Percentiles rank a stretch among this genome's conserved stretches.
These are phyloP conservation scores for Stenichneumon culpator DNA, from an alignment of 2,888 invertebrate genomes.

Conservation along the genomic window DNA sequence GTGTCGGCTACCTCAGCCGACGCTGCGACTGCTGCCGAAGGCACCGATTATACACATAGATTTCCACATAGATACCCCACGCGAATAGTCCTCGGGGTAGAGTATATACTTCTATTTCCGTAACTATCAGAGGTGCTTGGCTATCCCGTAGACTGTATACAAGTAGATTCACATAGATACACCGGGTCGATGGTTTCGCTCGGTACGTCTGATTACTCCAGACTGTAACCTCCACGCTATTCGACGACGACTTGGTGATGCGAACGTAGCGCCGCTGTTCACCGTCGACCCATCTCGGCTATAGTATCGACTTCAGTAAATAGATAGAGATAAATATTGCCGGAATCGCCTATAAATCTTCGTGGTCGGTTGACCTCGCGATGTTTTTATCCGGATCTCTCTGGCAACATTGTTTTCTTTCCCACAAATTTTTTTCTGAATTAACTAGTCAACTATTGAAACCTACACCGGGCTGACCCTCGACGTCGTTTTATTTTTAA, in stretches of 20 bases:
- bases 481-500: too few relatives aligned
- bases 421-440: neutral
- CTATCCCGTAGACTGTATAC: constrained; percentile 10
- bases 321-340: constrained; percentile 15
- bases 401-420: neutral
- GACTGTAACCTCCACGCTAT: constrained; percentile 58
- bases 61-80: constrained; percentile 61
- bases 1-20: constrained; percentile 51
- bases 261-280: constrained; percentile 25
- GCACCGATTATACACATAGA: constrained; percentile 59
- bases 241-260: constrained; percentile 48
- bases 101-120: constrained; percentile 27
- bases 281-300: neutral
- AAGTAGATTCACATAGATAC: constrained; percentile 6
- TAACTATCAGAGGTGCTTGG: constrained; percentile 32
- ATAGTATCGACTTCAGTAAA: neutral
- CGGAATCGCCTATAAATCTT: neutral
- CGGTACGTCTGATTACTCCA: constrained; percentile 52
- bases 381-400: neutral
- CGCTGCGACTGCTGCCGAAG: constrained; percentile 55
- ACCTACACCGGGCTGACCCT: too few relatives aligned
- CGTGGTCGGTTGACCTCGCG: constrained; percentile 6
- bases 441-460: too few relatives aligned
- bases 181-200: constrained; percentile 16
- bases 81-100: constrained; percentile 28